Base-by-base conservation (phyloP, 2,797 vertebrate species). In the Sphaeramia orbicularis region DNA sequence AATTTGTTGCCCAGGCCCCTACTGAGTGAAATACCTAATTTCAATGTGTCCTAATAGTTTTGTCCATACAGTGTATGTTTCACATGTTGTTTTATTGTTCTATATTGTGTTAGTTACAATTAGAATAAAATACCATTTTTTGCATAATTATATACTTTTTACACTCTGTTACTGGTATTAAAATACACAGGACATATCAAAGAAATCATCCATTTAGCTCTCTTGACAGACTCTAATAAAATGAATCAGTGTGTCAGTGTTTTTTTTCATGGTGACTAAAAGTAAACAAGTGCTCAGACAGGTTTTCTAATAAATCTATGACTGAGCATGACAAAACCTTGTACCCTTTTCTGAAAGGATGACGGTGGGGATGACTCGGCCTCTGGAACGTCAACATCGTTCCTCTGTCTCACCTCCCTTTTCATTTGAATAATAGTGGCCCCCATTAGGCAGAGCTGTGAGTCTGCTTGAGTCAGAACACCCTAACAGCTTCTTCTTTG, bases 401-500 rank as follows among this genome's bases (percentile, higher is more conserved):
- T 35, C 36, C 52, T 44, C 15, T 80, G 84, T 47, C 71, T 90
- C 86, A 78, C 47, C 37, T 71, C 38, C 38, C 67, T 52, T 77
- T 83, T 86, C 72, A 84, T 56, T 54, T 4, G 37, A 76, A 80
- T 57, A 74, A 84, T 84, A 78, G 78, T 35, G 76, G 77, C 84
- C 86, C 81, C 78, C 76, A 78, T 86, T 85, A 87, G 82, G 74
- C 67, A 44, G 73, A 56, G 58, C 81, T 65, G 82, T 65, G n/a
- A n/a, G 85, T 74, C 81, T 78, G 88, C 79, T 71, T 89, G 86
- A 91, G 74, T 92, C 88, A 91, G 48, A n/a, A 15, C 36, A 2
- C 0, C 1, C 57, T 71, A 42, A 75, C 59, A 66, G 50, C 58
- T 62, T 75, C 65, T 65, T 37, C 74, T 80, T 42, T 83, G 51